Conservation (phyloP, 2,888 invertebrate species). For the Venusia cambrica region DNA sequence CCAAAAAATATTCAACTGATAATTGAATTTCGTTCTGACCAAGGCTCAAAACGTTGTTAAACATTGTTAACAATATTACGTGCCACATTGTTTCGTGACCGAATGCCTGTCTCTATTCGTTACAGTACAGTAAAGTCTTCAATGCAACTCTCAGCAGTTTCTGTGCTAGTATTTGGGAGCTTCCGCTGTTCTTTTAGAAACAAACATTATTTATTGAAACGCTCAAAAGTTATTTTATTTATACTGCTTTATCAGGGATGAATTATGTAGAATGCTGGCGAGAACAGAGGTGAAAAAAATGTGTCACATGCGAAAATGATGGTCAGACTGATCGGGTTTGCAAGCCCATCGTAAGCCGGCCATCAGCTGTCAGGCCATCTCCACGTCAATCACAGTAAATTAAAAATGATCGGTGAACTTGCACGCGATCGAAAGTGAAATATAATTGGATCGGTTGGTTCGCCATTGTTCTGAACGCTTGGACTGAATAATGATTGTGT, state of each 20-base stretch:
- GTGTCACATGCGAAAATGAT: conserved; percentile 2
- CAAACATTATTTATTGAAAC: too few species aligned
- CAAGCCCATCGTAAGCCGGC: conserved; percentile 12
- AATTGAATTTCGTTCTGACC: conserved; percentile 27
- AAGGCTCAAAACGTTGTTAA: conserved; percentile 10
- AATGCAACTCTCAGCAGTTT: too few species aligned
- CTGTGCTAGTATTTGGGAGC: too few species aligned
- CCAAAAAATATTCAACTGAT: conserved; percentile 43
- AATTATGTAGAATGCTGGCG: too few species aligned
- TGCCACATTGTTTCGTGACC: conserved; percentile 12
- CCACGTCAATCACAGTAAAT: conserved; percentile 35
- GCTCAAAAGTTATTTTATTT: too few species aligned
- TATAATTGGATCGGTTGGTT: conserved; percentile 11
- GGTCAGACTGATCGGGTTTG: conserved; percentile 9
- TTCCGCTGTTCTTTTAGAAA: too few species aligned
- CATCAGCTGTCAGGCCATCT: conserved; percentile 23
- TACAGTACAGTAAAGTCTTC: too few species aligned
- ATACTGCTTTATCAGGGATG: too few species aligned
- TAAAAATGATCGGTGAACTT: conserved; percentile 15
- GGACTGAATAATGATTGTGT: not conserved
- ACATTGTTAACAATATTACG: conserved; percentile 5
- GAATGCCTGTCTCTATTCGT: too few species aligned
- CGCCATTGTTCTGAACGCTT: not conserved
- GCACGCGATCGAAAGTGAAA: conserved; percentile 19
- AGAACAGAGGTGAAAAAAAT: too few species aligned